A percentile compares a stretch with the other conserved stretches of the same genome.
These are phyloP conservation scores for Odocoileus hemionus DNA, from an alignment of 2,113 vertebrate genomes.

Conservation along the genomic window DNA sequence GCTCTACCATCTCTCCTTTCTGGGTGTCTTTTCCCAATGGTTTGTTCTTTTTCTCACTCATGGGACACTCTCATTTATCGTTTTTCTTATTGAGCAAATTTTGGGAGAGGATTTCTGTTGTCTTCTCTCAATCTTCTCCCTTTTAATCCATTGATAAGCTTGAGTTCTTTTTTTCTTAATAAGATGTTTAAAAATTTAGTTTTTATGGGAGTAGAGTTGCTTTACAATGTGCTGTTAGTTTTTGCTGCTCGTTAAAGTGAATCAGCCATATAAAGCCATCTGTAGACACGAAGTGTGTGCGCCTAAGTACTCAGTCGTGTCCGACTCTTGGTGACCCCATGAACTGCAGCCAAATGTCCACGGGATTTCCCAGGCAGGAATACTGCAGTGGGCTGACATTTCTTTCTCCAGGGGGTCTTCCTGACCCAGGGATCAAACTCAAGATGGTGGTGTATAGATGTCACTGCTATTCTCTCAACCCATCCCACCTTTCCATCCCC, in stretches of 20 bases:
- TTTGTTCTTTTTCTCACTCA: background rate
- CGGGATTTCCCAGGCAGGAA: background rate
- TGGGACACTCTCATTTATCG: accelerated
- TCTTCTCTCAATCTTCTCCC: background rate
- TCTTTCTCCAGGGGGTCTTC: background rate
- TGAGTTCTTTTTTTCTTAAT: background rate
- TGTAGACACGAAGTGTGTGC: background rate
- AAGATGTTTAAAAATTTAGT: background rate
- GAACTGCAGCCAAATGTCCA: background rate
- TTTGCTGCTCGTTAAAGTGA: background rate
- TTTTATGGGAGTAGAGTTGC: no score
- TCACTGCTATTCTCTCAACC: accelerated
- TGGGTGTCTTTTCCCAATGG: background rate
- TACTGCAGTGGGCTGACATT: background rate
- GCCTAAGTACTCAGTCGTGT: accelerated
- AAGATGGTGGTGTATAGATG: accelerated
- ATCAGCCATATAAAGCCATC: background rate
- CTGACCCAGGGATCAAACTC: accelerated
- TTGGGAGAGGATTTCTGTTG: background rate
- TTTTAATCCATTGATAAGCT: background rate
- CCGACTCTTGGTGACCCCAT: background rate
- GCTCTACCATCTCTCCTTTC: background rate
- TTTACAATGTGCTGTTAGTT: background rate
- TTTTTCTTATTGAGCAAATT: background rate
- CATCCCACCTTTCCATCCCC: background rate